Evolutionary conservation across 2,113 vertebrate species (phyloP), one percentile per base, ranked within the genome.

Genomic region (Electrona antarctica): DNA sequence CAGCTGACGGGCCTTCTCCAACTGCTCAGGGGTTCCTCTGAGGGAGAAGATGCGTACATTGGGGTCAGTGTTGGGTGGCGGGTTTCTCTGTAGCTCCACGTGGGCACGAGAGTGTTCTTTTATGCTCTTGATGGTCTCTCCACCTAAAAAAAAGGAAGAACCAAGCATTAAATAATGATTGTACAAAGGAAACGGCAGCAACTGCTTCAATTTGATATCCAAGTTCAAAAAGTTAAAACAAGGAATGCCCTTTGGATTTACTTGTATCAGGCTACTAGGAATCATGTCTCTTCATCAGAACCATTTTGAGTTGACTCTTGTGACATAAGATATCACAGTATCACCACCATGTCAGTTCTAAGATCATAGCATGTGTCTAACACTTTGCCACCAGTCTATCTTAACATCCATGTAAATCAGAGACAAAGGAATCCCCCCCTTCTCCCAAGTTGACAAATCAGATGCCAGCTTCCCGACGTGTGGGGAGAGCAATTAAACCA

Each of bases 41-140:
- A 99, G 97, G 88, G 96, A 98, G 91, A 99, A 99, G 90, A 99
- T 93, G 68, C 97, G 94, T 28, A 98, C 92, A 1, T 88, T 93
- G 15, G 98, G 97, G 89, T 99, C 98, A 0, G 97, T 98, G 94
- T 94, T 97, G 0, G 96, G 97, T 7, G 98, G 98, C 0, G 97
- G 97, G 81, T 98, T 98, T 78, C 97, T 94, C 93, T 99, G 97
- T 0, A 99, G 95, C 92, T 99, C 98, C 88, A 99, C 97, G 0
- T 98, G 97, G 0, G 97, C 97, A n/a, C 97, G 97, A 0, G 98
- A 98, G 85, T 98, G 97, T 91, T 99, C 96, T 77, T 99, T 99
- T 88, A 99, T 99, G 93, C 94, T 98, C 86, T 99, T 99, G 91
- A 99, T 99, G 87, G 95, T 98, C 89, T 99, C 98, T 2, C 98